Evolutionary conservation across 2,113 vertebrate species (phyloP).

Genomic region (Talpa occidentalis): DNA sequence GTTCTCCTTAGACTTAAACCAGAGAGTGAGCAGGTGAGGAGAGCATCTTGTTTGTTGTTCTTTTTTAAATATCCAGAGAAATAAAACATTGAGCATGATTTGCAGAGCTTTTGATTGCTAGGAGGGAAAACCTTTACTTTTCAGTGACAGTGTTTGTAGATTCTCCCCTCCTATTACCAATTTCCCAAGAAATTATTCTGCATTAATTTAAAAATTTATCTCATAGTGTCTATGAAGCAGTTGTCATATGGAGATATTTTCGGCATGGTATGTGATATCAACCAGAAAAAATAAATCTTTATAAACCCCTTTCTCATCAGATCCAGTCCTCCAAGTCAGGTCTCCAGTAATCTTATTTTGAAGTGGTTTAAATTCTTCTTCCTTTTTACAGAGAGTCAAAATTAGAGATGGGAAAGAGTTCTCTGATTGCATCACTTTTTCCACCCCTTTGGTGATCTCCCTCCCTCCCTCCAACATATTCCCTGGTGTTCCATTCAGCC

Average conservation of each 20-base stretch:
- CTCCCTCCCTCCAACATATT: constrained; percentile 40
- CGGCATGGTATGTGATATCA: neutral
- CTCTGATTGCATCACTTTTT: constrained; percentile 74
- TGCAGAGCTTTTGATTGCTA: neutral
- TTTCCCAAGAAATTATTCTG: constrained; percentile 77
- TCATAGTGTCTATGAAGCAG: neutral
- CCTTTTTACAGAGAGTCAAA: constrained; percentile 66
- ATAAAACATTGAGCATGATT: accelerated
- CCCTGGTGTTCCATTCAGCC: constrained; percentile 60
- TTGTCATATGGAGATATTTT: neutral
- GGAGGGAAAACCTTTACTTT: constrained; percentile 65
- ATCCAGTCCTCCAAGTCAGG: neutral
- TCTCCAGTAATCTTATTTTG: constrained; percentile 67
- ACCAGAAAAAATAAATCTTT: neutral
- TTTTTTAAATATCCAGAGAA: constrained; percentile 44
- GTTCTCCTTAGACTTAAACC: neutral
- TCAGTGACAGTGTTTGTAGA: neutral
- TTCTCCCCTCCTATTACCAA: neutral
- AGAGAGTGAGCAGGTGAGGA: neutral
- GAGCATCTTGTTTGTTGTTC: neutral
- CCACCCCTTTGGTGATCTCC: constrained; percentile 50
- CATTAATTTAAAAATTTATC: constrained; percentile 80
- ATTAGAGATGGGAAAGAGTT: constrained; percentile 68
- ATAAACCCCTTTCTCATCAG: neutral
- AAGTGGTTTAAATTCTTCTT: constrained; percentile 57